Evolutionary conservation across 1,140 invertebrate species (phyloP), one percentile per base, ranked within the genome.

Genomic region (Aphidius gifuensis): DNA sequence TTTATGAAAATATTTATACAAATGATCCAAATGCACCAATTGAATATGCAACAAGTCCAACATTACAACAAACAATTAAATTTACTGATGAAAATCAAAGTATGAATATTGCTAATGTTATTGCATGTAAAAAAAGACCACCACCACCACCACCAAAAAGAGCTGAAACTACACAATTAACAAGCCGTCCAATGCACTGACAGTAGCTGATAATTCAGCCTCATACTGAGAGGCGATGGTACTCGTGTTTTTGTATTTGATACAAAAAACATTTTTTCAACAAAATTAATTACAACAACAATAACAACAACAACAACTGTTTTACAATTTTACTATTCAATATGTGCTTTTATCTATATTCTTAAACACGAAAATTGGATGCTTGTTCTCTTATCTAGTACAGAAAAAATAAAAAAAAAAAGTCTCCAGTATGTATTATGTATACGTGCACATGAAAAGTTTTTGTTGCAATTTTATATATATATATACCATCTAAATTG

Each of bases 71-170:
- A 1, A 71, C 64, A 5, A 72, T 79, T 0, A 66, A 75, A 5
- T 76, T 79, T 53, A 68, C 71, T 2, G 75, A 77, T 32, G 75
- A 80, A 32, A 76, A 76, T 47, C 58, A 71, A 9, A 69, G 68
- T 61, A 71, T 73, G 58, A 74, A 74, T 43, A 73, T 78, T 45
- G 73, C 77, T 5, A 74, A 72, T 62, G 71, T 75, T 0, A 76
- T 78, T 32, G 73, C 78, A 0, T 72, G 74, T 6, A 87, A 87
- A 62, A 83, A 86, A 66, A 81, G 85, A 62, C 88, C 88, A n/a
- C 89, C 89, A 2, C 90, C 90, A 4, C 90, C 90, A 9, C 89
- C 90, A 6, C 90, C 90, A 5, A 90, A 90, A 67, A 81, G 90
- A 56, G 90, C 89, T 64, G 89, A 91, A 65, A 90, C 87, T 2